Evolutionary conservation across 2,888 invertebrate species (phyloP).

Genomic region (Cheilosia variabilis): DNA sequence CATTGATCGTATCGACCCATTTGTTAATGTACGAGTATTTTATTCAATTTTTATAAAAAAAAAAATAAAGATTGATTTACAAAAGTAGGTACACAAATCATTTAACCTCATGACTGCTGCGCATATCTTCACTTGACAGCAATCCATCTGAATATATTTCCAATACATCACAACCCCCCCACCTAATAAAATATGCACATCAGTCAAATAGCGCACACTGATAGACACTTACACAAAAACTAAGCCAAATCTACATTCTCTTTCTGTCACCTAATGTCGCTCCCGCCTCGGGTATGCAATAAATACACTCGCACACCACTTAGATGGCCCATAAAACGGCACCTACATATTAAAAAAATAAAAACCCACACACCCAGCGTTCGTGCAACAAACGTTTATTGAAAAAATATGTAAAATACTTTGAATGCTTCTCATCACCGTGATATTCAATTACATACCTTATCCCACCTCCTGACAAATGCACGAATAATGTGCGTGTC

Average conservation of each 20-base stretch:
- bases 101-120: too few species aligned
- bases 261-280: not conserved
- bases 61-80: too few species aligned
- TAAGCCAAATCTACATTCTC: not conserved
- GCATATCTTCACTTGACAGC: too few species aligned
- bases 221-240: too few species aligned
- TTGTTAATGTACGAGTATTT: too few species aligned
- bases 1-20: too few species aligned
- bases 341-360: slow-evolving; percentile 34
- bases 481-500: slow-evolving; percentile 43
- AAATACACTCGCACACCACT: not conserved
- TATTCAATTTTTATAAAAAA: too few species aligned
- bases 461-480: slow-evolving; percentile 14
- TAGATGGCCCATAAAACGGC: not conserved
- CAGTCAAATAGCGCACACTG: too few species aligned
- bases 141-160: too few species aligned
- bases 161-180: too few species aligned
- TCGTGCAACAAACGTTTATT: slow-evolving; percentile 48
- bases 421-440: slow-evolving; percentile 34
- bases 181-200: too few species aligned
- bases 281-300: not conserved
- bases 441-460: slow-evolving; percentile 61
- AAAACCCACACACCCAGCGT: slow-evolving; percentile 44
- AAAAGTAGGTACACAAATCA: too few species aligned
- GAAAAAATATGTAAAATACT: slow-evolving; percentile 70